Base-by-base conservation (phyloP, 2,113 vertebrate genomes). In the Noctilio leporinus region DNA sequence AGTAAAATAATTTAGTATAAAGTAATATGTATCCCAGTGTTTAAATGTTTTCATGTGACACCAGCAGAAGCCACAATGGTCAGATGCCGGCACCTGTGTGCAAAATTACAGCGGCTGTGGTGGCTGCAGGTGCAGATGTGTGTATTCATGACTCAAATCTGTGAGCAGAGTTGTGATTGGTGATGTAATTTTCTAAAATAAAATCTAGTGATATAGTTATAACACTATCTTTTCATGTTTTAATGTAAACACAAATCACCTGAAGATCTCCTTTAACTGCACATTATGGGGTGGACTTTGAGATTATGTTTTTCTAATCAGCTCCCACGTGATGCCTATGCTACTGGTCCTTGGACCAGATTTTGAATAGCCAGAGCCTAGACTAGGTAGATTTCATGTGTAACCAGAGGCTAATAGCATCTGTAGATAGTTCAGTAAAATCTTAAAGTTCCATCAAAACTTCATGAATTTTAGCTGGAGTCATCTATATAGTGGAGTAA, bases 131-230 rank as follows among this genome's bases (percentile, higher is more conserved):
- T 53, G 14, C 38, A 69, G 62, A 53, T 38, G 22, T 75, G 49
- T 51, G 0, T 57, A 26, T 75, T 94, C 62, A 62, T 26, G 30
- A 59, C 75, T 94, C 11, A 94, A 80, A 82, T 75, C 64, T 22
- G 51, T 24, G 9, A 85, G 26, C 20, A 55, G 20, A 53, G n/a
- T 88, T 43, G 4, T 17, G 59, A 3, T 91, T 28, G 64, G 16
- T 51, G 33, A 69, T 3, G 7, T 62, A 24, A 69, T 86, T 91
- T 94, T 94, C 38, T 82, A 76, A 93, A 87, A 95, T 93, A 76
- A 88, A 47, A 55, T 49, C 65, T 59, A 84, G 40, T 55, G 7
- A 81, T 8, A 33, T 20, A 86, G 51, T 94, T 84, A 8, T 75
- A 59, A 64, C 26, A 64, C 47, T 57, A 35, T 77, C 38, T 92